These are phyloP conservation scores for Poeciliopsis retropinna DNA, from an alignment of 2,113 vertebrate species.

Conservation along the genomic window DNA sequence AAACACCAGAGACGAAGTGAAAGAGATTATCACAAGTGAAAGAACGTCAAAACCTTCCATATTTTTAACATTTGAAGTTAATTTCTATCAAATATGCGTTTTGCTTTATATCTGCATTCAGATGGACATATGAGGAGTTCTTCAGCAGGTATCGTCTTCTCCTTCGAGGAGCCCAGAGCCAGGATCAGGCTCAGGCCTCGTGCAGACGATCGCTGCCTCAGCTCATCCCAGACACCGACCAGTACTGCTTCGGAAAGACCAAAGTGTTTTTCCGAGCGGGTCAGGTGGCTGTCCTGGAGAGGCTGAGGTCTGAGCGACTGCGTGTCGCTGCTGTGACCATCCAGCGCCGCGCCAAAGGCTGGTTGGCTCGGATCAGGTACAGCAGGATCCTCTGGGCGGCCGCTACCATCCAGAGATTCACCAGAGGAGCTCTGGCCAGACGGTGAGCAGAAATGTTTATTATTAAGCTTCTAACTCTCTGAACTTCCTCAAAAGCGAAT, in stretches of 20 bases:
- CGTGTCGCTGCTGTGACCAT: slow-evolving; percentile 71
- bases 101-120: slow-evolving; percentile 27
- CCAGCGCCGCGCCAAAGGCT: slow-evolving; percentile 79
- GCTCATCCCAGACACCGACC: slow-evolving; percentile 75
- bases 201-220: slow-evolving; percentile 69
- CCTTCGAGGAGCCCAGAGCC: slow-evolving; percentile 46
- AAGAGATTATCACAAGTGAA: background rate
- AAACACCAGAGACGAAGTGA: background rate
- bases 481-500: background rate
- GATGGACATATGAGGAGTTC: slow-evolving; percentile 82
- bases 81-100: background rate
- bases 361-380: slow-evolving; percentile 70
- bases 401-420: slow-evolving; percentile 76
- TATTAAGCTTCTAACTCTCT: background rate
- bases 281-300: slow-evolving; percentile 81
- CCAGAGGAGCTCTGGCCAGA: slow-evolving; percentile 75
- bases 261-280: slow-evolving; percentile 80
- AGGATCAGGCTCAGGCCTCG: slow-evolving; percentile 32
- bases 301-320: slow-evolving; percentile 72
- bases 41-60: background rate
- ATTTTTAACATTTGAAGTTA: background rate
- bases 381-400: slow-evolving; percentile 31
- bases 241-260: slow-evolving; percentile 79
- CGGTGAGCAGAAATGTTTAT: slow-evolving; percentile 60
- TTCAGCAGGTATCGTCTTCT: slow-evolving; percentile 78